phyloP scores from a whole-genome alignment of 92 coral and sea anemone genomes.

The Zoanthus sansibaricus region DNA sequence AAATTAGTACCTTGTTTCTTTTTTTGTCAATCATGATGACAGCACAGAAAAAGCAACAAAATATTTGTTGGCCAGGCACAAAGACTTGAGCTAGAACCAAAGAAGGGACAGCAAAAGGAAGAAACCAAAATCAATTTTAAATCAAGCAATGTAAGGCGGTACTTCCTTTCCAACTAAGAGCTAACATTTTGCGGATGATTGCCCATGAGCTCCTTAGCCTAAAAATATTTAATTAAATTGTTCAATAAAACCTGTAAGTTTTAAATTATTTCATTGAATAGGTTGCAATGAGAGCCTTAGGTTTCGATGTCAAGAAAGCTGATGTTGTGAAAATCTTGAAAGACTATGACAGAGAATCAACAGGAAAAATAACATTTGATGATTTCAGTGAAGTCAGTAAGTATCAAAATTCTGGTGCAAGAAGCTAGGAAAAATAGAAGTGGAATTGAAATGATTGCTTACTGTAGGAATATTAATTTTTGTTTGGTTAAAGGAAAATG shows the following conservation, averaged over 20 bases:
- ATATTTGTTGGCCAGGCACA: no score
- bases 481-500: no score
- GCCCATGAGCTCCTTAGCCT: no score
- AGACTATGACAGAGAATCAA: constrained; percentile 97
- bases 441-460: no score
- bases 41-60: not conserved
- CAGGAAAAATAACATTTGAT: constrained; percentile 97
- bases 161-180: no score
- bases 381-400: constrained; percentile 99
- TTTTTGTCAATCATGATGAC: not conserved
- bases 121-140: no score
- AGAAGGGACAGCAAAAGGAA: no score
- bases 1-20: not conserved
- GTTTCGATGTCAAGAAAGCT: constrained; percentile 98
- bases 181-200: no score
- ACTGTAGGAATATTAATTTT: no score
- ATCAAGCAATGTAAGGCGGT: no score
- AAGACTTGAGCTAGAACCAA: no score
- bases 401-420: constrained; percentile 29
- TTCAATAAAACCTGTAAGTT: not conserved
- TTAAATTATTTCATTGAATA: not conserved
- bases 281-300: constrained; percentile 99
- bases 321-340: constrained; percentile 98
- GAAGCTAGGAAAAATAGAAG: not conserved
- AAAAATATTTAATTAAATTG: not conserved